Base-by-base conservation (phyloP, 2,113 vertebrate genomes). In the Bubo bubo region DNA sequence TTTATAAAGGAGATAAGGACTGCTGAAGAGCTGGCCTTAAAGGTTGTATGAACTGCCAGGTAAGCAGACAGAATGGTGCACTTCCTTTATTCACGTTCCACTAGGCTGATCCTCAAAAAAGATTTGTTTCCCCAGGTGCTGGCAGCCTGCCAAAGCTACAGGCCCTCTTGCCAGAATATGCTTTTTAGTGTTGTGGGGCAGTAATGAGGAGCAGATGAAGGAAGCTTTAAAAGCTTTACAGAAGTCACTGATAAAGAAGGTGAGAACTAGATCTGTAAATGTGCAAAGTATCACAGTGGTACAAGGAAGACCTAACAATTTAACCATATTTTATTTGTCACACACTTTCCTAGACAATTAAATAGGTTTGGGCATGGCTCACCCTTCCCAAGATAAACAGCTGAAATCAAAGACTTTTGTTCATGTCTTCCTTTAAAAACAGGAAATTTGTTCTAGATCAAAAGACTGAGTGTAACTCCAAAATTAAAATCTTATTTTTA, bases 41-140 rank as follows among this genome's bases (percentile, higher is more conserved):
- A 86, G 41, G 32, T 43, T 94, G 52, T 18, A 37, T 27, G 26
- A 86, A 47, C 64, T 95, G 88, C 77, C 79, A 93, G 52, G 90
- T 94, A 95, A 96, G 89, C 49, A 88, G 43, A 34, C 34, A 58
- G 92, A 86, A 80, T 35, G 37, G 41, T 75, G 55, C 66, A 60
- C 37, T 88, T 82, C 55, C 53, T 96, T 94, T 95, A 90, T 62
- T 92, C 91, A 39, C 56, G 88, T 56, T 90, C 50, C 47, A 71
- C 49, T 56, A 86, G 76, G 39, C 76, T 83, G 63, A 87, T 63
- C 79, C 66, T 93, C 88, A 86, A 83, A 92, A 88, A 67, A 74
- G 88, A 93, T 95, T 96, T 97, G 74, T 71, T 71, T 72, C 39
- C 73, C 17, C 37, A 73, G 73, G 34, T 3, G 0, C 50, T 95